Evolutionary conservation across 2,113 vertebrate genomes (phyloP).

Genomic region (Hydrolagus affinis): DNA sequence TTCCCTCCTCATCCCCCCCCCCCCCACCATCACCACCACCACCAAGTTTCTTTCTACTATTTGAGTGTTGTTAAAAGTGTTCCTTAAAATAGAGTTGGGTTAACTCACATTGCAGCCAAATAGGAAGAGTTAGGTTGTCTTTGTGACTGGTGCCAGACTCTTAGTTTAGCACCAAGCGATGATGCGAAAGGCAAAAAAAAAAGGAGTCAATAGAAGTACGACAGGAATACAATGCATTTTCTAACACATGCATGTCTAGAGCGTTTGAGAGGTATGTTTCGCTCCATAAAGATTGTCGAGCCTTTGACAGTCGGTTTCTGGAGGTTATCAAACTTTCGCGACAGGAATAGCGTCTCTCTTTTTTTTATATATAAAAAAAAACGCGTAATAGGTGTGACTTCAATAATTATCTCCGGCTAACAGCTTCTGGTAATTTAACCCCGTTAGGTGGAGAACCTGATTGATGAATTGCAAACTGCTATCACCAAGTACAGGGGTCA

Average conservation of each 20-base stretch:
- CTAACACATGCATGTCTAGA: not conserved
- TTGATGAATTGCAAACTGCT: slow-evolving; percentile 47
- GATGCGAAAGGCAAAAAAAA: not conserved
- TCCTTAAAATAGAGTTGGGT: not conserved
- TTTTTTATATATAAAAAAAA: too few relatives aligned
- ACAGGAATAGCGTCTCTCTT: not conserved
- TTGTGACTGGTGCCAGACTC: slow-evolving; percentile 18
- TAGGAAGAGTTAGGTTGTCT: slow-evolving; percentile 3
- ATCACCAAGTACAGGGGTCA: slow-evolving; percentile 45
- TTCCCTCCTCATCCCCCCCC: too few relatives aligned
- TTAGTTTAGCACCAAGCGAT: not conserved
- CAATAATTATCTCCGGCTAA: slow-evolving; percentile 47
- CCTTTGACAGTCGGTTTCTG: not conserved
- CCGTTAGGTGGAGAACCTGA: slow-evolving; percentile 46
- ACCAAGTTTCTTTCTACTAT: too few relatives aligned
- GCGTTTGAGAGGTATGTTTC: not conserved
- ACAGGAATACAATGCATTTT: not conserved
- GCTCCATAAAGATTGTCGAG: slow-evolving; percentile 5
- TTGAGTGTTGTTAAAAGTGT: not conserved
- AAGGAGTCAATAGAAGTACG: not conserved
- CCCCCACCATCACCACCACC: too few relatives aligned
- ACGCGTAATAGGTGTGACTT: slow-evolving; percentile 49
- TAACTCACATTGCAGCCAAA: not conserved
- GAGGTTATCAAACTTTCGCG: slow-evolving; percentile 19
- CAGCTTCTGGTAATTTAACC: slow-evolving; percentile 41